Percentiles rank a stretch among this genome's conserved stretches.
Evolutionary conservation across 2,797 vertebrate genomes (phyloP).

Genomic region (Uromys caudimaculatus): DNA sequence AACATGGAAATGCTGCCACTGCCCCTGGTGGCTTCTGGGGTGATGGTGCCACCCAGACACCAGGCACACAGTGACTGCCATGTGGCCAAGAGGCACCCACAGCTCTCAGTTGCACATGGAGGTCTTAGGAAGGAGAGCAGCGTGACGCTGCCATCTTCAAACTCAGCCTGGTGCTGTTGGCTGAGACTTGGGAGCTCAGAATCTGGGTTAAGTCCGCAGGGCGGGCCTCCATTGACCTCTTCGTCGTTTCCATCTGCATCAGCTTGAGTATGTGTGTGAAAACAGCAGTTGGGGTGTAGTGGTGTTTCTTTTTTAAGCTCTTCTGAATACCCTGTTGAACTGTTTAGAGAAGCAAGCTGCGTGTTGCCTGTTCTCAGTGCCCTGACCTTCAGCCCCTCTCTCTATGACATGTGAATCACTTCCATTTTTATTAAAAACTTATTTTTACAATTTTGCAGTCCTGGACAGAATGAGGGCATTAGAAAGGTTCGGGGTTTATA

Average conservation of each 20-base stretch:
- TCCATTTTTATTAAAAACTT: not conserved
- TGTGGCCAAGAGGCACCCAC: not conserved
- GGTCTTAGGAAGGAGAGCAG: not conserved
- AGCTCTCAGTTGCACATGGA: not conserved
- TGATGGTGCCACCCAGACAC: not conserved
- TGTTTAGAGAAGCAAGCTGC: not conserved
- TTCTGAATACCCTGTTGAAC: not conserved
- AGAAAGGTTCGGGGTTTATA: not conserved
- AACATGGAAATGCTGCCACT: not conserved
- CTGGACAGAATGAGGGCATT: not conserved
- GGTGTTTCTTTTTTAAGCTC: not conserved
- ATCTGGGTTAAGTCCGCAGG: not conserved
- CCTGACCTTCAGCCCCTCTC: not conserved
- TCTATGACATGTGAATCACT: not conserved
- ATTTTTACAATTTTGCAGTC: not conserved
- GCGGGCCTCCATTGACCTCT: not conserved
- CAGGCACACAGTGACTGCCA: not conserved
- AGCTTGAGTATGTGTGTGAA: not conserved
- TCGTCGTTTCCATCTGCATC: not conserved
- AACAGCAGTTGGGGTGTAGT: not conserved
- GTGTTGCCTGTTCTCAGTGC: not conserved
- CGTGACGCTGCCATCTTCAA: not conserved
- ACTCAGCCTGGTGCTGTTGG: not conserved
- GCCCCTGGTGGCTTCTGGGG: too few relatives aligned
- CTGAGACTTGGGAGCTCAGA: not conserved